phyloP scores from a whole-genome alignment of 2,113 vertebrate genomes.

The Chloropsis cyanopogon region DNA sequence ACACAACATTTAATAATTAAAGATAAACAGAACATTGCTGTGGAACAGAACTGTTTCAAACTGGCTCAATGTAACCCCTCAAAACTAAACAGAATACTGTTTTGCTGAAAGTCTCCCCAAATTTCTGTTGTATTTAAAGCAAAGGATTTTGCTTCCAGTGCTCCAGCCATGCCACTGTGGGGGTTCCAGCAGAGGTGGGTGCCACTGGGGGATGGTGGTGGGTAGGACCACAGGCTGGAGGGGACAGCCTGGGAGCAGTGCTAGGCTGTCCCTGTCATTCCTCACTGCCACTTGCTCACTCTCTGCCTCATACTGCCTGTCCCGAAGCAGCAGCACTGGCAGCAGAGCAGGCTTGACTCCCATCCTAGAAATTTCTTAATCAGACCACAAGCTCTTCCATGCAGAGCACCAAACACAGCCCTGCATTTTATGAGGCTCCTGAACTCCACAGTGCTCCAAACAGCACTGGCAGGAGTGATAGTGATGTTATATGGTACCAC shows the following conservation, averaged over 20 bases:
- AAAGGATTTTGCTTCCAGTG: background rate
- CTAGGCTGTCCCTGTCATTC: background rate
- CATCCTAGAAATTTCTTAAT: background rate
- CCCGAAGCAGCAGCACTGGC: background rate
- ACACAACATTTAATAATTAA: background rate
- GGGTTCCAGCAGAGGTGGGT: background rate
- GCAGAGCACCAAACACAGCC: background rate
- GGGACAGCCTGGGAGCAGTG: background rate
- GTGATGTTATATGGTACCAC: background rate
- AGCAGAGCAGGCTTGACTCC: background rate
- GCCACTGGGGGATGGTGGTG: background rate
- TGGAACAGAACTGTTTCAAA: slow-evolving; percentile 16
- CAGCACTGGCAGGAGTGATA: background rate
- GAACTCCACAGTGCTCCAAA: background rate
- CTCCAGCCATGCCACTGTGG: fast-evolving
- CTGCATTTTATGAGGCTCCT: background rate
- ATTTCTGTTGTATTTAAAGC: background rate
- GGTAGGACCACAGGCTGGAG: background rate
- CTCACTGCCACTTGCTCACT: background rate
- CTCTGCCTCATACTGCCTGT: background rate
- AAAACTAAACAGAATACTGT: background rate
- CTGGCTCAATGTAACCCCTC: background rate
- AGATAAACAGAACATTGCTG: slow-evolving; percentile 6
- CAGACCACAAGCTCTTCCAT: background rate
- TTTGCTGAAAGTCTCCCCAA: background rate